These are phyloP conservation scores for Sebastiscus albofasciatus DNA, from an alignment of 2,797 vertebrate genomes.

Conservation along the genomic window DNA sequence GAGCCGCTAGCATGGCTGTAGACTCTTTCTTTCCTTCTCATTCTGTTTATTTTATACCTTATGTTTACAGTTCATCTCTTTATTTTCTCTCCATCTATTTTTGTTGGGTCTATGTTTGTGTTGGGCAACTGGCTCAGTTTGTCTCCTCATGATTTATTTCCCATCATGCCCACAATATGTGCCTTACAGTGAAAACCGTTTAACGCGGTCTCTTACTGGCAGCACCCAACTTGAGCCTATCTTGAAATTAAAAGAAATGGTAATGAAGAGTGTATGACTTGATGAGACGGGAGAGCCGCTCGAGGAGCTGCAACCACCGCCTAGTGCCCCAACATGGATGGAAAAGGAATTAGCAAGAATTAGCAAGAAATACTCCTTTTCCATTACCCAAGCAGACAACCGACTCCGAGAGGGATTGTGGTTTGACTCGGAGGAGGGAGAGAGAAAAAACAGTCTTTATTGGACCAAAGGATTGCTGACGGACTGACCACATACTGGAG, in stretches of 20 bases:
- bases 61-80: neutral
- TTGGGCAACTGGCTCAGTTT: neutral
- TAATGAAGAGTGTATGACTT: neutral
- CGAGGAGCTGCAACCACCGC: constrained; percentile 25
- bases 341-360: constrained; percentile 76
- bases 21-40: neutral
- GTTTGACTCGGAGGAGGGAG: constrained; percentile 62
- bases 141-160: constrained; percentile 5
- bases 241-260: constrained; percentile 31
- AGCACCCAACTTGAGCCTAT: neutral
- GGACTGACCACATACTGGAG: constrained; percentile 71
- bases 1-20: neutral
- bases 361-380: constrained; percentile 72
- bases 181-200: constrained; percentile 1
- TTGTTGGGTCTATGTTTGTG: neutral
- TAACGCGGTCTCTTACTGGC: neutral
- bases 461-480: constrained; percentile 76
- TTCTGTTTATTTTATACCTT: neutral
- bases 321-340: constrained; percentile 51
- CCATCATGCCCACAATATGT: neutral
- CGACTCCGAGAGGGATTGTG: constrained; percentile 79
- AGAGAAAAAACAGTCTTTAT: constrained; percentile 56
- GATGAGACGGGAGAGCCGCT: constrained; percentile 8
- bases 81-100: neutral
- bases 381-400: constrained; percentile 79